Evolutionary conservation across 37 sponge, comb jelly and placozoan species (phyloP).

Genomic region (Chondrosia reniformis): DNA sequence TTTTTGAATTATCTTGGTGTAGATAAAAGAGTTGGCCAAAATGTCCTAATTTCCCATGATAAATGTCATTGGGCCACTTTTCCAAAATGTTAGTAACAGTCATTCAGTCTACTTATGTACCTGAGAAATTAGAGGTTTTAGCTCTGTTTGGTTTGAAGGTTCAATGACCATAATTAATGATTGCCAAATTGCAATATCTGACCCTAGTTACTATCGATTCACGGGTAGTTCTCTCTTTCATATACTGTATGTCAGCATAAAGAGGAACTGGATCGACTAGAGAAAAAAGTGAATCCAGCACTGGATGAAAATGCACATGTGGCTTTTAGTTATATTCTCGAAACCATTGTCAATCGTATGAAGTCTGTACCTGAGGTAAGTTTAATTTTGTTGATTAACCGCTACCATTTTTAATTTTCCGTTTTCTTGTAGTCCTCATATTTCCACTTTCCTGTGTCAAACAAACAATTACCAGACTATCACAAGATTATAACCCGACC

Average conservation of each 20-base stretch:
- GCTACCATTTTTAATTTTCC: not conserved
- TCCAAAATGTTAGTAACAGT: too few species aligned
- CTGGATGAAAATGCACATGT: constrained; percentile 71
- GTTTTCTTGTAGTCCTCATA: constrained; percentile 56
- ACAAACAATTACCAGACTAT: constrained; percentile 92
- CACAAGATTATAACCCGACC: constrained; percentile 73
- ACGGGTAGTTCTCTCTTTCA: not conserved
- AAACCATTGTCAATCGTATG: constrained; percentile 58
- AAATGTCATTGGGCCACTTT: too few species aligned
- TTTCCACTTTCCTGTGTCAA: constrained; percentile 85
- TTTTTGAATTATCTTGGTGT: too few species aligned
- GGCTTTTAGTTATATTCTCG: constrained; percentile 57
- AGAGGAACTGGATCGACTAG: constrained; percentile 71
- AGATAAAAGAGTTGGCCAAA: too few species aligned
- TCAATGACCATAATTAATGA: too few species aligned
- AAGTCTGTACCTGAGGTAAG: constrained; percentile 61
- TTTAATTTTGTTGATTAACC: not conserved
- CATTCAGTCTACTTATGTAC: too few species aligned
- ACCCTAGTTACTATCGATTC: too few species aligned
- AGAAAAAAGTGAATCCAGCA: constrained; percentile 68
- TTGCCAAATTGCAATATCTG: too few species aligned
- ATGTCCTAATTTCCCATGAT: too few species aligned
- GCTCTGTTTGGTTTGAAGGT: too few species aligned
- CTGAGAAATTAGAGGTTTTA: too few species aligned
- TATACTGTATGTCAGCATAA: constrained; percentile 26